Percentiles rank a stretch among this genome's conserved stretches.
Evolutionary conservation across 2,888 invertebrate species (phyloP).

Genomic region (Nemapogon koenigi): DNA sequence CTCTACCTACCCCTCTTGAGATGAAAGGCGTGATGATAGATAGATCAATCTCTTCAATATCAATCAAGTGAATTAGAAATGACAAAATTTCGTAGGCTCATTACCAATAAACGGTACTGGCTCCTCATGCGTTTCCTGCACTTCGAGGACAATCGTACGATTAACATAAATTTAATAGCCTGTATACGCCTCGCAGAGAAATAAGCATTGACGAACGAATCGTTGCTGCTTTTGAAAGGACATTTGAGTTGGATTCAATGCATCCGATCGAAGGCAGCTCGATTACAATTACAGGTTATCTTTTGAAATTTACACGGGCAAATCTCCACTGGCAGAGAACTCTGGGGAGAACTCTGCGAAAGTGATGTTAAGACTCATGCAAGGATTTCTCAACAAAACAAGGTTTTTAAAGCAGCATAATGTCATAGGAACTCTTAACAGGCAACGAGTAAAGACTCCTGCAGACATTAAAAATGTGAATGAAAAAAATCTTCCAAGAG

Average conservation of each 20-base stretch:
- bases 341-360: no score
- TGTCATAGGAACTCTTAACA: slow-evolving; percentile 9
- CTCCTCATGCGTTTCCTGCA: no score
- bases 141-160: slow-evolving; percentile 3
- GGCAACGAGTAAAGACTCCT: slow-evolving; percentile 5
- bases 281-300: no score
- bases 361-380: slow-evolving; percentile 14
- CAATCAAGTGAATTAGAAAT: slow-evolving; percentile 18
- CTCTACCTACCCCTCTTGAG: no score
- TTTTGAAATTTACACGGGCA: no score
- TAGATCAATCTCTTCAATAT: no score
- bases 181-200: no score
- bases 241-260: slow-evolving; percentile 10
- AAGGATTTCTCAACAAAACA: slow-evolving; percentile 11
- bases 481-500: slow-evolving; percentile 4
- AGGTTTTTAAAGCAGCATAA: not conserved
- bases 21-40: no score
- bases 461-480: not conserved
- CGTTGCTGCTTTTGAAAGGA: no score
- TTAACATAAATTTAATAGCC: slow-evolving; percentile 13
- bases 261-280: no score
- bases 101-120: slow-evolving; percentile 15
- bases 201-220: no score
- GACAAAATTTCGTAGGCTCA: slow-evolving; percentile 16
- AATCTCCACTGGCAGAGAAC: no score